phyloP scores from a whole-genome alignment of 2,113 vertebrate genomes.

The Microcebus jonahi region DNA sequence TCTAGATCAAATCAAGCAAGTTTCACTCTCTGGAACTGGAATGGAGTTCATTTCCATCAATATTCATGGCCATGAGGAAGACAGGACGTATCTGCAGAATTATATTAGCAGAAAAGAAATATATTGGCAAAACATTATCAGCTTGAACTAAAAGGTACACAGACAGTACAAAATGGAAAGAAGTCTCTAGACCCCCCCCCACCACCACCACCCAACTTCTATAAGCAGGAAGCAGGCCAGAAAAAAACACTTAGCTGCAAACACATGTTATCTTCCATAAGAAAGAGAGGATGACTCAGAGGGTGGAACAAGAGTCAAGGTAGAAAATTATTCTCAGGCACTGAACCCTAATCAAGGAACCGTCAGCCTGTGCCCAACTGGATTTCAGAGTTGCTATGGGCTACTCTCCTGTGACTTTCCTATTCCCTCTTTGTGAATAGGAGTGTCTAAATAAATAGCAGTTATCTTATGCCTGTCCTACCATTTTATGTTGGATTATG shows the following conservation, averaged over 20 bases:
- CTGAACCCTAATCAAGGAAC: background rate
- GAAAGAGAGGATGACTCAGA: background rate
- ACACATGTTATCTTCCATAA: background rate
- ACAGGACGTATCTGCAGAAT: background rate
- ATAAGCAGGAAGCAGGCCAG: background rate
- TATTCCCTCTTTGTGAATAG: background rate
- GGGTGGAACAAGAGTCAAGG: background rate
- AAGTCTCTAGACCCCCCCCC: background rate
- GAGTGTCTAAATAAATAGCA: background rate
- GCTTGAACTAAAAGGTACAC: background rate
- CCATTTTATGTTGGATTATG: background rate
- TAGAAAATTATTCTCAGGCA: background rate
- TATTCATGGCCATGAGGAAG: background rate
- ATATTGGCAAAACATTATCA: background rate
- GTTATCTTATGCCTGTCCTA: background rate
- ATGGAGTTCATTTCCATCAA: conserved; percentile 25
- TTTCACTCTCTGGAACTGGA: conserved; percentile 12
- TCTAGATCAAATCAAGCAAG: conserved; percentile 26
- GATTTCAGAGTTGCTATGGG: conserved; percentile 4
- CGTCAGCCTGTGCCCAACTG: background rate
- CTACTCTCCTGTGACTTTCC: background rate
- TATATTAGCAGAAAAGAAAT: background rate
- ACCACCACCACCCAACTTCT: background rate
- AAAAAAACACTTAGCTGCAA: background rate
- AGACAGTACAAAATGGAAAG: conserved; percentile 11